Evolutionary conservation across 2,113 vertebrate species (phyloP), one percentile per base, ranked within the genome.

Genomic region (Menura novaehollandiae): DNA sequence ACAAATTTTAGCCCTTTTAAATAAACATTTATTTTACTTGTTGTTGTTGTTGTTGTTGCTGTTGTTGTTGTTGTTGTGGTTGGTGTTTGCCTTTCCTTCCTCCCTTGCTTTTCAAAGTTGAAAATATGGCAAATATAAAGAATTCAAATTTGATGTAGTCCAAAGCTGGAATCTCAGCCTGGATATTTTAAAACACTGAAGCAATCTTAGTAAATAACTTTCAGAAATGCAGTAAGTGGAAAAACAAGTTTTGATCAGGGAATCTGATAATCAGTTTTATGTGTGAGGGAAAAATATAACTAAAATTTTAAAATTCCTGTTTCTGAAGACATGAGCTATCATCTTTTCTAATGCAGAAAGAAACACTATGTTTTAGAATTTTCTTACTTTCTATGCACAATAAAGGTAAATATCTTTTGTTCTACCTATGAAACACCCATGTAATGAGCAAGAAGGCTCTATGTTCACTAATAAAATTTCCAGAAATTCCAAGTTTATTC

Each of bases 401-500:
- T 7, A 79, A 27, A 51, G 20, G 26, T 76, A 80, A 78, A 59
- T 32, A 3, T 10, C 68, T 60, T 89, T 60, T n/a, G 27, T 11
- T 49, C 20, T 63, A 52, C 64, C 20, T 74, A 60, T 26, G 79
- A 72, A 89, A 30, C 15, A 75, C 12, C 15, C 19, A 51, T 5
- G 11, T 72, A 9, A 23, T 15, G 28, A 22, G 32, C 33, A 74
- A 95, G 59, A 88, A 91, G 23, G 13, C 46, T 89, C 37, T 64
- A 69, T 32, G 59, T 52, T 92, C 85, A 91, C 84, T 89, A 95
- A 91, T 85, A 91, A 85, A 78, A 95, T 71, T 75, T 81, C 94
- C 85, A 75, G 17, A 94, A 96, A 91, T 89, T 92, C 76, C 67
- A 84, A 71, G 78, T 93, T 92, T 92, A 93, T 85, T 97, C 56